A percentile compares a stretch with the other conserved stretches of the same genome.
Conservation (phyloP, 35 echinoderm and acorn worm species). For the Diadema setosum region DNA sequence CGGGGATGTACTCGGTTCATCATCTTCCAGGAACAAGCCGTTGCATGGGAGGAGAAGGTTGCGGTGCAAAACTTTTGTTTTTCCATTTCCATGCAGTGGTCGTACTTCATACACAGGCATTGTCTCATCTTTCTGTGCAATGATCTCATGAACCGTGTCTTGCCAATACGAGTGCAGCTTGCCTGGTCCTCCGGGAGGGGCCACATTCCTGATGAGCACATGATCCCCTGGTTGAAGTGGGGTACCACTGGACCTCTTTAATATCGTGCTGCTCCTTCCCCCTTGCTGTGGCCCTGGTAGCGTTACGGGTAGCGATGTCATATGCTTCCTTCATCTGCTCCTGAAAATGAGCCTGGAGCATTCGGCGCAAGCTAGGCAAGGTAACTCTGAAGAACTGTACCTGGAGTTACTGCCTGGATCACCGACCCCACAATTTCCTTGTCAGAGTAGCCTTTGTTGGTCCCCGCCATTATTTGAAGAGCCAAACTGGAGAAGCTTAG, state of each 20-base stretch:
- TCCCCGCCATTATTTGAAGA: constrained; percentile 32
- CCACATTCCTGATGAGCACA: constrained; percentile 53
- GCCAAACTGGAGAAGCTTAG: too few species aligned
- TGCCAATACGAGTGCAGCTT: constrained; percentile 53
- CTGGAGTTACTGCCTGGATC: background rate
- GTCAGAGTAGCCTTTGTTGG: background rate
- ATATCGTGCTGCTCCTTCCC: constrained; percentile 46
- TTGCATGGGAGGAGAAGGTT: constrained; percentile 76
- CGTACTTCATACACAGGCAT: constrained; percentile 54
- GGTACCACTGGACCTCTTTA: background rate
- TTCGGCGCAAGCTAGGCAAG: background rate
- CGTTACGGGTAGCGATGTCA: background rate
- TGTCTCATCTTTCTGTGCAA: background rate
- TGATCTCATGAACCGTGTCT: constrained; percentile 31
- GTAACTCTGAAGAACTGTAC: background rate
- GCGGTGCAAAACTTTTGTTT: constrained; percentile 36
- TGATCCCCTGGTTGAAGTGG: constrained; percentile 23
- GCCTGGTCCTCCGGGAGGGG: constrained; percentile 37
- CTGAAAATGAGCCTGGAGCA: constrained; percentile 46
- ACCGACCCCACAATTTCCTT: constrained; percentile 10
- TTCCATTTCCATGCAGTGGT: constrained; percentile 38
- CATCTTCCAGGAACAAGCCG: background rate
- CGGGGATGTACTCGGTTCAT: too few species aligned
- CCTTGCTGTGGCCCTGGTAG: background rate
- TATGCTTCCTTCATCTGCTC: constrained; percentile 69